Percentiles rank a stretch among this genome's conserved stretches.
phyloP scores from a whole-genome alignment of 2,888 invertebrate species.

The Leptarthrus brevirostris region DNA sequence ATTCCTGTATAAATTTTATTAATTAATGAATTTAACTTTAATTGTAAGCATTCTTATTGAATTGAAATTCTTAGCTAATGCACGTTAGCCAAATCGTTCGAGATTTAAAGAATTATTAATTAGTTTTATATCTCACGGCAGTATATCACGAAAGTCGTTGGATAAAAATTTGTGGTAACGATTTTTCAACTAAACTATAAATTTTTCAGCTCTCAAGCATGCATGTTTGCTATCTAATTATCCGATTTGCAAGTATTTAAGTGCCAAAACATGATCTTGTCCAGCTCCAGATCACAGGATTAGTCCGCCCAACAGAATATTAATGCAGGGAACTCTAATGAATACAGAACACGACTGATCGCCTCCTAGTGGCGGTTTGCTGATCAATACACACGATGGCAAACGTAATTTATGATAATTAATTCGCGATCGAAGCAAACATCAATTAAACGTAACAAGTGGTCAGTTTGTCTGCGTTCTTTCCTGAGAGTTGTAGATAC shows the following conservation, averaged over 20 bases:
- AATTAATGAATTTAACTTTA: too few species aligned
- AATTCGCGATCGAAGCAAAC: conserved; percentile 39
- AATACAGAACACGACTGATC: conserved; percentile 47
- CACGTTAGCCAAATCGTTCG: too few species aligned
- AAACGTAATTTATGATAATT: conserved; percentile 44
- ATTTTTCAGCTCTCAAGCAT: too few species aligned
- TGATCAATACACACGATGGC: conserved; percentile 28
- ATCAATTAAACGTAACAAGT: conserved; percentile 47
- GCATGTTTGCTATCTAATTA: conserved; percentile 22
- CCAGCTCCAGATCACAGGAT: conserved; percentile 28
- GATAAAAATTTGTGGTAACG: too few species aligned
- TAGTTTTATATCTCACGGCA: too few species aligned
- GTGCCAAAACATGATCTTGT: conserved; percentile 49
- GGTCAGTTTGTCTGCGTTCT: conserved; percentile 17
- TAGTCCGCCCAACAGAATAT: conserved; percentile 34
- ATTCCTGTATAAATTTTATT: too few species aligned
- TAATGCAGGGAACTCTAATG: conserved; percentile 37
- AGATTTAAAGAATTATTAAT: too few species aligned
- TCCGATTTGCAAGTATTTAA: conserved; percentile 36
- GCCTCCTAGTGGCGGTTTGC: conserved; percentile 26
- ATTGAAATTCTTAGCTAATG: too few species aligned
- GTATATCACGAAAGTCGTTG: too few species aligned
- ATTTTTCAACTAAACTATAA: too few species aligned
- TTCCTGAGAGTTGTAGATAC: background rate
- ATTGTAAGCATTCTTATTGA: too few species aligned